These are phyloP conservation scores for Sphaeridia pumilis DNA, from an alignment of 2,888 invertebrate species.

Conservation along the genomic window DNA sequence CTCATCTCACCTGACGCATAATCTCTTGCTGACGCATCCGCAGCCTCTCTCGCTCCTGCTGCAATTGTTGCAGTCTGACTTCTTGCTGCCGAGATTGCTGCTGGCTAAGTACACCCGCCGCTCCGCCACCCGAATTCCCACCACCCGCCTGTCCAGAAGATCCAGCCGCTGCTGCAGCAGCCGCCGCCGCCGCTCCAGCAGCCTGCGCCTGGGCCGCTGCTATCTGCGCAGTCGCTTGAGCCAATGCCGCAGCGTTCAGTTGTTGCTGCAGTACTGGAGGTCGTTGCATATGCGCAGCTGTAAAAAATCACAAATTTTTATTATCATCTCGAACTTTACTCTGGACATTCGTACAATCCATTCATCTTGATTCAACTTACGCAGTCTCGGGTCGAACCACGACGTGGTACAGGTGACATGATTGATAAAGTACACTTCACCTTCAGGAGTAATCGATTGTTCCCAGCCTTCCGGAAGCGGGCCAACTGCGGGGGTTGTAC, in stretches of 20 bases:
- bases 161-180: conserved; percentile 24
- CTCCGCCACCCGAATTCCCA: conserved; percentile 16
- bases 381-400: conserved; percentile 97
- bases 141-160: too few relatives aligned
- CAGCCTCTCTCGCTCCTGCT: conserved; percentile 76
- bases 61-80: conserved; percentile 65
- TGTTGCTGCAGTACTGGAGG: conserved; percentile 48
- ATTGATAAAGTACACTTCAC: conserved; percentile 81
- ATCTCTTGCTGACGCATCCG: conserved; percentile 84
- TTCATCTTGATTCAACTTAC: conserved; percentile 51
- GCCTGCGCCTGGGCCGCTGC: conserved; percentile 39
- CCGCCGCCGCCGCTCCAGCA: conserved; percentile 44
- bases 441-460: conserved; percentile 70
- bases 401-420: conserved; percentile 88
- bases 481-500: conserved; percentile 30
- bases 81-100: conserved; percentile 55
- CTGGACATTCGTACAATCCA: too few relatives aligned
- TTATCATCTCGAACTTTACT: not conserved
- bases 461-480: conserved; percentile 73
- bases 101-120: conserved; percentile 23
- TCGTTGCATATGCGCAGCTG: conserved; percentile 48
- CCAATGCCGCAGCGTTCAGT: conserved; percentile 36
- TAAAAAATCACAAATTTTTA: conserved; percentile 8
- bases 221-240: conserved; percentile 41
- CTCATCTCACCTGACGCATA: conserved; percentile 57